Evolutionary conservation across 2,888 invertebrate genomes (phyloP).

Genomic region (Coleophora deauratella): DNA sequence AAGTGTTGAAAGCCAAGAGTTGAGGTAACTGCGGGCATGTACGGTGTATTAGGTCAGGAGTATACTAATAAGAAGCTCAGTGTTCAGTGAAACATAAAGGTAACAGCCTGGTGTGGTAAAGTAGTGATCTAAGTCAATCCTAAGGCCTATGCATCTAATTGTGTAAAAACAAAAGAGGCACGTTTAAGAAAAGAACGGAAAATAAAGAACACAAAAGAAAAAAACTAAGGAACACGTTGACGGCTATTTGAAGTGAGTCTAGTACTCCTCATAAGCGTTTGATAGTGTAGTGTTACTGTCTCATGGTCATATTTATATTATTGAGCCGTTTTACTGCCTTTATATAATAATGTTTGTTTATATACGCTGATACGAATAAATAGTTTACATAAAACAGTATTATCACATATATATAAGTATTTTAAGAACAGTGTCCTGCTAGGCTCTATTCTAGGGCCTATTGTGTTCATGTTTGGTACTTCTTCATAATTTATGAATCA

Average conservation of each 20-base stretch:
- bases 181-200: conserved; percentile 51
- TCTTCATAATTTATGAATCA: conserved; percentile 11
- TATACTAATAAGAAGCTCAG: conserved; percentile 72
- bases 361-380: conserved; percentile 22
- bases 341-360: conserved; percentile 26
- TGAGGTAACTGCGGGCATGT: conserved; percentile 74
- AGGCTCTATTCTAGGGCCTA: conserved; percentile 35
- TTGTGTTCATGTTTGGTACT: conserved; percentile 24
- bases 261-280: conserved; percentile 66
- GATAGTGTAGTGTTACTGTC: conserved; percentile 57
- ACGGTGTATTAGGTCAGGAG: conserved; percentile 72
- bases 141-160: conserved; percentile 72
- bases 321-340: conserved; percentile 21
- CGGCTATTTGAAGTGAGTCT: conserved; percentile 66
- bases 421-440: conserved; percentile 38
- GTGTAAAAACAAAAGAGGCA: conserved; percentile 68
- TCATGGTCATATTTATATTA: conserved; percentile 33
- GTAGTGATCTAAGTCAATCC: conserved; percentile 70
- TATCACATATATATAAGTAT: conserved; percentile 20
- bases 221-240: conserved; percentile 68
- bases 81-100: conserved; percentile 70
- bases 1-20: conserved; percentile 72
- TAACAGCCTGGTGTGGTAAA: conserved; percentile 71
- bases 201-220: conserved; percentile 47
- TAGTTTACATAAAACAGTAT: conserved; percentile 25